Conservation (phyloP, 2,797 vertebrate species). For the Apogon hyalosoma region DNA sequence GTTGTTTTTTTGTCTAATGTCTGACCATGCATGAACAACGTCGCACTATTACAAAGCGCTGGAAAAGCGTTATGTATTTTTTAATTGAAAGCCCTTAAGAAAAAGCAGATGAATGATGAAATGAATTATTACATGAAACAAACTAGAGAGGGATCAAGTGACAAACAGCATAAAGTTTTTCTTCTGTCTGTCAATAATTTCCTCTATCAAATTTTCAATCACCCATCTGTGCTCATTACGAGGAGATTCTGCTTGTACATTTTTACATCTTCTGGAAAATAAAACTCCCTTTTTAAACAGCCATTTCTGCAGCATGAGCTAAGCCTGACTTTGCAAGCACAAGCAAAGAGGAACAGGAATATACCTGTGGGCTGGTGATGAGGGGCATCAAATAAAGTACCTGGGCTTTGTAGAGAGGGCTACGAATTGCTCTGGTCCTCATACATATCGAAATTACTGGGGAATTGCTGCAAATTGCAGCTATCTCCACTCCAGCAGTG, state of each 20-base stretch:
- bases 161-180: constrained; percentile 19
- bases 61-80: constrained; percentile 30
- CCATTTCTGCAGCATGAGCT: constrained; percentile 8
- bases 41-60: background rate
- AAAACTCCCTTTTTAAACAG: constrained; percentile 41
- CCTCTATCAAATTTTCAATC: constrained; percentile 62
- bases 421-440: constrained; percentile 64
- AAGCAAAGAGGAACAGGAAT: constrained; percentile 34
- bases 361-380: constrained; percentile 57
- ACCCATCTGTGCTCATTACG: constrained; percentile 57
- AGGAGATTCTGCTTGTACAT: constrained; percentile 54
- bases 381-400: constrained; percentile 71
- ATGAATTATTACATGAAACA: constrained; percentile 39
- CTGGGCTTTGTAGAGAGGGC: constrained; percentile 59
- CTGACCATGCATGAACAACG: constrained; percentile 36
- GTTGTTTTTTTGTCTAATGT: constrained; percentile 42
- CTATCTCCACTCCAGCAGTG: constrained; percentile 73
- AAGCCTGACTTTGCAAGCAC: constrained; percentile 23
- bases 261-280: constrained; percentile 44
- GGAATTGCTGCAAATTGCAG: constrained; percentile 79
- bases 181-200: constrained; percentile 24
- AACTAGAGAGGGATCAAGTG: constrained; percentile 25
- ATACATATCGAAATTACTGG: constrained; percentile 78
- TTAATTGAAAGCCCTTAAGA: constrained; percentile 45
- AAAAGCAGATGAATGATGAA: constrained; percentile 19